phyloP scores from a whole-genome alignment of 2,797 vertebrate genomes.

The Lepilemur ruficaudatus region DNA sequence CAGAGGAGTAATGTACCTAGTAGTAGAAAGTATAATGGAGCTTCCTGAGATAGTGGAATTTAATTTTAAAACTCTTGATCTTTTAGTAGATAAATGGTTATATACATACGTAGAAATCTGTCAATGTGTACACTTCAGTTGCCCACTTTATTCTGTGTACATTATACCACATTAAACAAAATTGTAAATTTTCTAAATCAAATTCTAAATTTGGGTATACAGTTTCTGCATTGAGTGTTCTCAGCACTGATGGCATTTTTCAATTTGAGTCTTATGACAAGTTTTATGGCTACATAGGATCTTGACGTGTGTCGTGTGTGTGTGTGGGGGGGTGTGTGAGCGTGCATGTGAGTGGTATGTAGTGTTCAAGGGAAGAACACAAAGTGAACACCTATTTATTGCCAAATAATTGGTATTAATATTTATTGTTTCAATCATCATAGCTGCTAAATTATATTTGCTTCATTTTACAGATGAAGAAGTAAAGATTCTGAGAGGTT shows the following conservation, averaged over 20 bases:
- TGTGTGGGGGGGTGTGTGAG: background rate
- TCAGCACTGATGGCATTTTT: background rate
- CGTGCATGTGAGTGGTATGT: background rate
- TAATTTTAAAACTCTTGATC: background rate
- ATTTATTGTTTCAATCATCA: background rate
- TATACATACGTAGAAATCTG: background rate
- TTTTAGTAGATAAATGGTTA: background rate
- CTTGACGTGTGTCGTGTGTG: background rate
- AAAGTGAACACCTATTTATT: background rate
- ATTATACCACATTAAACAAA: background rate
- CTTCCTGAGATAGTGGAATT: background rate
- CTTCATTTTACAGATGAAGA: background rate
- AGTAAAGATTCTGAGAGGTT: background rate
- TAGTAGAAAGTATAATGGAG: background rate
- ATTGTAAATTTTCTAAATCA: background rate
- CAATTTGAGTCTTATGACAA: background rate
- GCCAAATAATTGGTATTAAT: background rate
- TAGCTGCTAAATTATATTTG: background rate
- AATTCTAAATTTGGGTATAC: background rate
- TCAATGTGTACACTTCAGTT: background rate
- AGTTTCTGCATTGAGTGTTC: background rate
- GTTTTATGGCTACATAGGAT: background rate
- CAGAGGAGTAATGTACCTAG: rapidly evolving
- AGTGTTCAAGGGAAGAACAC: background rate
- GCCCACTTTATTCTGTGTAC: background rate